Evolutionary conservation across 2,113 vertebrate species (phyloP).

Genomic region (Archilochus colubris): DNA sequence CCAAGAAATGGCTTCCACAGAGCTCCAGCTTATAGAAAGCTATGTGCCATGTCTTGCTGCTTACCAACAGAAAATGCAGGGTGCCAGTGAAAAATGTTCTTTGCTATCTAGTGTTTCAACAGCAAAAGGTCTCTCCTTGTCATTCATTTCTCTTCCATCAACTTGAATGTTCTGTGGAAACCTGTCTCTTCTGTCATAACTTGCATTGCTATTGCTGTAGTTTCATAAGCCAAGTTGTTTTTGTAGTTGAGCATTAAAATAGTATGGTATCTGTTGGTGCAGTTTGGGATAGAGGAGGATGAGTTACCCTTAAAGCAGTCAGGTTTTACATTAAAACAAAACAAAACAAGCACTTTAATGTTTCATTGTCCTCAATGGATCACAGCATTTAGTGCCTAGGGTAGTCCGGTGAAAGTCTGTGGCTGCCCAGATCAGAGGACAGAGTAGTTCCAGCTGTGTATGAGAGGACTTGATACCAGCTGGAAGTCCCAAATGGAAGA

Average conservation of each 20-base stretch:
- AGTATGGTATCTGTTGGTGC: background rate
- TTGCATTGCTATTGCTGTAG: background rate
- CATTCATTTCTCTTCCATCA: background rate
- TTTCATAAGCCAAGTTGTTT: background rate
- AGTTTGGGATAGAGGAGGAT: background rate
- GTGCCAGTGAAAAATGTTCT: background rate
- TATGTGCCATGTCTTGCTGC: background rate
- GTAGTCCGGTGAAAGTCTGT: background rate
- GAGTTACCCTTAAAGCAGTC: conserved; percentile 7
- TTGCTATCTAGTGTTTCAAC: background rate
- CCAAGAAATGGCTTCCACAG: background rate
- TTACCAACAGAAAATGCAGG: background rate
- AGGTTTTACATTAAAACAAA: background rate
- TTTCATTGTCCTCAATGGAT: background rate
- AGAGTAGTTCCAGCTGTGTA: background rate
- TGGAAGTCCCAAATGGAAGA: background rate
- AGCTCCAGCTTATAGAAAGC: background rate
- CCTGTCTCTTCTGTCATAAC: background rate
- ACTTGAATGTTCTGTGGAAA: background rate
- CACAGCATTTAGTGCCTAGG: conserved; percentile 36
- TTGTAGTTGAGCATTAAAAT: background rate
- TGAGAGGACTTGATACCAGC: background rate
- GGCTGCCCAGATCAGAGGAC: background rate
- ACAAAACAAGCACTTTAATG: conserved; percentile 8
- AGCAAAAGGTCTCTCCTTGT: background rate